Percentiles rank a stretch among this genome's conserved stretches.
Evolutionary conservation across 2,113 vertebrate species (phyloP).

Genomic region (Xenus cinereus): DNA sequence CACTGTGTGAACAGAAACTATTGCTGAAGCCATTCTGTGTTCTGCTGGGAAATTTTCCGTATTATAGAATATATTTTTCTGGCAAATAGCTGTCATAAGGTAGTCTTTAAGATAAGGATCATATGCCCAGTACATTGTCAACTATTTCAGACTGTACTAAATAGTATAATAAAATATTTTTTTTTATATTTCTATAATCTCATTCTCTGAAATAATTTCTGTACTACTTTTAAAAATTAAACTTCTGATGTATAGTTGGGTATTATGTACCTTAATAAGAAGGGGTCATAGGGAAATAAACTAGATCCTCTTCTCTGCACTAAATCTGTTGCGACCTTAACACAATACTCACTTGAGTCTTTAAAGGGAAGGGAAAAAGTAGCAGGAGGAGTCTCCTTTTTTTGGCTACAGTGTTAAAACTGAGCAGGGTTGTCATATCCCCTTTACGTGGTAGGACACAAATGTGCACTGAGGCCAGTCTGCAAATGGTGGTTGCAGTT

Average conservation of each 20-base stretch:
- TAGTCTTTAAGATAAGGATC: not conserved
- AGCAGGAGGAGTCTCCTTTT: not conserved
- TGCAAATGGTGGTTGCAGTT: not conserved
- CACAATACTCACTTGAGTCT: not conserved
- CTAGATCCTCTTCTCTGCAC: not conserved
- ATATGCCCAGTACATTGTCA: not conserved
- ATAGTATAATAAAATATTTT: not conserved
- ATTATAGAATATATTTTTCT: not conserved
- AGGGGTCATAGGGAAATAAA: not conserved
- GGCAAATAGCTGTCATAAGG: not conserved
- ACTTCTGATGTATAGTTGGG: not conserved
- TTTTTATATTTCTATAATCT: not conserved
- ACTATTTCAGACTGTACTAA: not conserved
- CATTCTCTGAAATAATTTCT: not conserved
- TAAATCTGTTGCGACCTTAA: not conserved
- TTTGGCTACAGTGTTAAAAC: not conserved
- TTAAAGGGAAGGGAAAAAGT: not conserved
- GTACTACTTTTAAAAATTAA: not conserved
- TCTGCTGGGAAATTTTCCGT: not conserved
- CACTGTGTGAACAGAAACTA: not conserved
- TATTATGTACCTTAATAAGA: not conserved
- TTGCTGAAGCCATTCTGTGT: not conserved
- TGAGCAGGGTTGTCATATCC: not conserved
- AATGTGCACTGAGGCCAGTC: not conserved
- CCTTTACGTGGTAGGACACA: not conserved